Evolutionary conservation across 2,888 invertebrate species (phyloP).

Genomic region (Gisinianus flammeolus): DNA sequence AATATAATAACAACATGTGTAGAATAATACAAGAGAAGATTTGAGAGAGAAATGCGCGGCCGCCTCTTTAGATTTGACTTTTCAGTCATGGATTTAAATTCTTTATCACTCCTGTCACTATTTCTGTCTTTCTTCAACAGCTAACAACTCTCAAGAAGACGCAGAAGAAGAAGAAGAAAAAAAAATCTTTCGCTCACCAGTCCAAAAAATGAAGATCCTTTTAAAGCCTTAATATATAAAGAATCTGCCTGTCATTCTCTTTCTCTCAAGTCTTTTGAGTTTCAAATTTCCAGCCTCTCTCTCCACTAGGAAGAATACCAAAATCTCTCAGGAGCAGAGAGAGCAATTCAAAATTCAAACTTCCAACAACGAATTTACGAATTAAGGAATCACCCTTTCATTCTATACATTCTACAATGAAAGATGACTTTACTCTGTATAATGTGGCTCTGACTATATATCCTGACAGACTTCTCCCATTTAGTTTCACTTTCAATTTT

Average conservation of each 20-base stretch:
- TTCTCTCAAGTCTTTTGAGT: neutral
- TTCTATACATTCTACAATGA: too few species aligned
- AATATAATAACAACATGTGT: too few species aligned
- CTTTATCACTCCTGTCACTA: neutral
- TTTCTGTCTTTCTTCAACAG: neutral
- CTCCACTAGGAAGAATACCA: too few species aligned
- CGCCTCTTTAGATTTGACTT: neutral
- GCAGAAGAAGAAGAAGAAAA: neutral
- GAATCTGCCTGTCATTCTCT: neutral
- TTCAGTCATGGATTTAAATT: neutral
- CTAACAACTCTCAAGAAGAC: neutral
- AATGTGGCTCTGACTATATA: neutral
- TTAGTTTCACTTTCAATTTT: too few species aligned
- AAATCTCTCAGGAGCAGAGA: too few species aligned
- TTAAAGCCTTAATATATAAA: neutral
- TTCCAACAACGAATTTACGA: too few species aligned
- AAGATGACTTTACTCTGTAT: neutral
- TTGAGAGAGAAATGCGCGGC: neutral
- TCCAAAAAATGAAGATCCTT: neutral
- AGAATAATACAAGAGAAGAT: neutral
- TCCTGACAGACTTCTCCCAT: too few species aligned
- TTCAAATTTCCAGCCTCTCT: neutral
- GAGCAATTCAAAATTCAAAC: too few species aligned
- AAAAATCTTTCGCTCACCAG: neutral
- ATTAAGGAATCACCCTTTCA: too few species aligned